These are phyloP conservation scores for Eupithecia dodoneata DNA, from an alignment of 2,888 invertebrate genomes.

Conservation along the genomic window DNA sequence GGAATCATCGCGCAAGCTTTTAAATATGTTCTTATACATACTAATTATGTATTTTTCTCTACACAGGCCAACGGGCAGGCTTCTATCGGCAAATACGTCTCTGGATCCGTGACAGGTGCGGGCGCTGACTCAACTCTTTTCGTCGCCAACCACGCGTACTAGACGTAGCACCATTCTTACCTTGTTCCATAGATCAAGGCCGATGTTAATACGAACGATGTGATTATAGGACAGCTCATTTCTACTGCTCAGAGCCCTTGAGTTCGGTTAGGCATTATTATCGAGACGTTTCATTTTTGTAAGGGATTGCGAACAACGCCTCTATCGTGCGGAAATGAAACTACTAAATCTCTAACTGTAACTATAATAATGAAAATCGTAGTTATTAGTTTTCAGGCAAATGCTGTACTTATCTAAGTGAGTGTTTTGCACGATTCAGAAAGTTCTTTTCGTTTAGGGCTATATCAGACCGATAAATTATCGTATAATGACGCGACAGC, in stretches of 20 bases:
- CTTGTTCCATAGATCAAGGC: constrained; percentile 5
- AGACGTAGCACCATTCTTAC: constrained; percentile 64
- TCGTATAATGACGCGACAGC: not conserved
- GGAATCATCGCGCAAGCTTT: no score
- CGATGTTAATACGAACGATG: not conserved
- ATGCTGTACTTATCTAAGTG: not conserved
- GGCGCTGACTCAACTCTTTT: constrained; percentile 95
- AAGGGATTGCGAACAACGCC: not conserved
- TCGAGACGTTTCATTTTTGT: not conserved
- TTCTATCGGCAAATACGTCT: constrained; percentile 94
- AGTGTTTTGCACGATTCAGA: not conserved
- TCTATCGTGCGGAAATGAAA: not conserved
- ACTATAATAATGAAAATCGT: not conserved
- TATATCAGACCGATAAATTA: not conserved
- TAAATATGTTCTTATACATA: no score
- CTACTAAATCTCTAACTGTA: not conserved
- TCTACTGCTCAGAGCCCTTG: not conserved
- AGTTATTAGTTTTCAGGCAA: not conserved
- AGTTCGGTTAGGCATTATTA: not conserved
- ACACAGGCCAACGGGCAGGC: constrained; percentile 96
- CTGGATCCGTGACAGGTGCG: constrained; percentile 93
- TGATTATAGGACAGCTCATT: not conserved
- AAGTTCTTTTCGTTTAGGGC: not conserved
- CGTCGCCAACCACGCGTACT: constrained; percentile 98
- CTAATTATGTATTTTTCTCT: not conserved